Evolutionary conservation across 1,140 invertebrate species (phyloP).

Genomic region (Conopomorpha cramerella): DNA sequence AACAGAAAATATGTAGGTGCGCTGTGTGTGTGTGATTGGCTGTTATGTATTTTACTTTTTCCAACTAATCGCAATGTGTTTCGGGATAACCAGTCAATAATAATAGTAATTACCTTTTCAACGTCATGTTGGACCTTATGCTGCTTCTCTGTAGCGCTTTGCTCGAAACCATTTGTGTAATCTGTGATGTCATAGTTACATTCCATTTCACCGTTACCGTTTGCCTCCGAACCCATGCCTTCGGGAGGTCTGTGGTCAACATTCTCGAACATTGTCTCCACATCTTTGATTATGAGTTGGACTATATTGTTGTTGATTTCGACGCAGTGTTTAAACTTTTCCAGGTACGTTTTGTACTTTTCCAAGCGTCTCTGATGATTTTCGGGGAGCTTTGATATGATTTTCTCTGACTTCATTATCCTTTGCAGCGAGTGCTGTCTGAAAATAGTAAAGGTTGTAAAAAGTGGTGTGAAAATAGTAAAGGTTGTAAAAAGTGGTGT

Average conservation of each 20-base stretch:
- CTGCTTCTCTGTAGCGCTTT: slow-evolving; percentile 29
- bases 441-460: slow-evolving; percentile 12
- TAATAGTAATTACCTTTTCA: slow-evolving; percentile 49
- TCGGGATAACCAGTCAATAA: too few species aligned
- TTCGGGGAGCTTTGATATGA: slow-evolving; percentile 73
- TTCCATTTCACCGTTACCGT: slow-evolving; percentile 32
- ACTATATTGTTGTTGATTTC: slow-evolving; percentile 86
- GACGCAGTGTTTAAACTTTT: slow-evolving; percentile 76
- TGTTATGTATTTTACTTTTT: too few species aligned
- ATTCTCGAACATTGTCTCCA: slow-evolving; percentile 77
- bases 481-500: too few species aligned
- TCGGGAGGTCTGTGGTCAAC: slow-evolving; percentile 30
- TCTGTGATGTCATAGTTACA: slow-evolving; percentile 46
- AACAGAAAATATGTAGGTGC: too few species aligned
- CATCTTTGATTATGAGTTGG: slow-evolving; percentile 80
- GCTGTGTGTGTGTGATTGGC: too few species aligned
- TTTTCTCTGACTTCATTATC: slow-evolving; percentile 74
- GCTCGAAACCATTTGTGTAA: neutral
- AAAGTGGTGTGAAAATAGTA: too few species aligned
- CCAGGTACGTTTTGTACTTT: slow-evolving; percentile 78
- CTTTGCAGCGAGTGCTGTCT: slow-evolving; percentile 64
- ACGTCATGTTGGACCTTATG: slow-evolving; percentile 54
- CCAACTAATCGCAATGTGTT: too few species aligned
- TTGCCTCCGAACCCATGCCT: slow-evolving; percentile 5
- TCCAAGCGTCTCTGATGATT: slow-evolving; percentile 77